Percentiles rank a stretch among this genome's conserved stretches.
Evolutionary conservation across 2,888 invertebrate species (phyloP).

Genomic region (Mesochorus sp.): DNA sequence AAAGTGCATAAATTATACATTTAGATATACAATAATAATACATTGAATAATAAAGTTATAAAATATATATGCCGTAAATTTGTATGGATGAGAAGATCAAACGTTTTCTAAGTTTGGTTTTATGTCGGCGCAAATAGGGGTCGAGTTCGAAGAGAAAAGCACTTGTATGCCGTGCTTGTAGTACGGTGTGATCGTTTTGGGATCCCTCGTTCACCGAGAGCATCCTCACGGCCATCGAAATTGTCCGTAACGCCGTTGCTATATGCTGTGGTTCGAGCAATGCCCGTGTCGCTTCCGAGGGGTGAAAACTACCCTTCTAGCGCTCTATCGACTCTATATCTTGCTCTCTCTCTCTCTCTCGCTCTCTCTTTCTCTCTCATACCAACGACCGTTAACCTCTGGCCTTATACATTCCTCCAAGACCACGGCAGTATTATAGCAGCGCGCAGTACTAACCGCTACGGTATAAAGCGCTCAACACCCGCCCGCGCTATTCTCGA

Average conservation of each 20-base stretch:
- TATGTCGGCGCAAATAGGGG: constrained; percentile 2
- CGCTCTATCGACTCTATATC: constrained; percentile 33
- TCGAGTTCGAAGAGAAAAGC: constrained; percentile 10
- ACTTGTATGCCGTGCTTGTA: constrained; percentile 5
- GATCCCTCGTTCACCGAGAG: constrained; percentile 6
- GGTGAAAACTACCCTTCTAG: constrained; percentile 13
- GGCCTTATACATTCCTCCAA: constrained; percentile 7
- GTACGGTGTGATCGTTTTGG: constrained; percentile 15
- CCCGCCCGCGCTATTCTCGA: background rate
- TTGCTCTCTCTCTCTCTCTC: constrained; percentile 38
- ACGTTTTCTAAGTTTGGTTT: background rate
- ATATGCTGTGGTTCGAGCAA: background rate
- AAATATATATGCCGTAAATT: constrained; percentile 7
- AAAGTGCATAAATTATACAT: too few species aligned
- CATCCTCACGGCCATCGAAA: constrained; percentile 10
- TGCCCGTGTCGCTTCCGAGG: background rate
- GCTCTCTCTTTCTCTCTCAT: constrained; percentile 7
- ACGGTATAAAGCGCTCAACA: background rate
- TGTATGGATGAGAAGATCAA: constrained; percentile 23
- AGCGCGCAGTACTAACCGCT: background rate
- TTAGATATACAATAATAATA: too few species aligned
- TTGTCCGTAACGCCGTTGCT: background rate
- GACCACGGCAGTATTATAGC: constrained; percentile 3
- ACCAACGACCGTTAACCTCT: constrained; percentile 20
- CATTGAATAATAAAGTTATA: too few species aligned